A percentile compares a stretch with the other conserved stretches of the same genome.
phyloP scores from a whole-genome alignment of 2,888 invertebrate species.

The Campaea margaritaria region DNA sequence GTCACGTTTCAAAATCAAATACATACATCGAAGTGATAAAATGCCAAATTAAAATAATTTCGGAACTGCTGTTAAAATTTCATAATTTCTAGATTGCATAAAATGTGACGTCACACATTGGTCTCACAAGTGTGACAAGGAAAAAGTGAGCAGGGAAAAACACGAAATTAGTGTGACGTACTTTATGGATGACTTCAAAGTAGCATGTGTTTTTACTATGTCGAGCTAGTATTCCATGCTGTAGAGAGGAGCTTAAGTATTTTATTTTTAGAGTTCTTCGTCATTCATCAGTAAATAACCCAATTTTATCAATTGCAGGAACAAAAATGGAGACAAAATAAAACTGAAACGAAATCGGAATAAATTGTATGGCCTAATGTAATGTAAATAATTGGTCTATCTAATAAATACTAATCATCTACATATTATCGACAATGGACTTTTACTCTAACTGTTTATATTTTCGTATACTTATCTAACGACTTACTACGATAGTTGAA shows the following conservation, averaged over 20 bases:
- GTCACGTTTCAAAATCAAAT: no score
- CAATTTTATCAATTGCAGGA: conserved; percentile 70
- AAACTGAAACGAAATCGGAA: conserved; percentile 73
- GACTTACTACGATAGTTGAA: conserved; percentile 24
- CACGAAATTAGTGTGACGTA: no score
- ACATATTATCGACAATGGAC: conserved; percentile 36
- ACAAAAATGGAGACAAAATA: conserved; percentile 81
- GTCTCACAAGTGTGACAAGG: no score
- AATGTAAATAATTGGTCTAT: conserved; percentile 9
- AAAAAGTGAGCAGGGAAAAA: no score
- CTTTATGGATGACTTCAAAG: no score
- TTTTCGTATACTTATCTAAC: conserved; percentile 52
- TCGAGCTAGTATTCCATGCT: background rate
- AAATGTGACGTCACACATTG: no score
- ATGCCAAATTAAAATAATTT: no score
- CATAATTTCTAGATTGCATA: no score
- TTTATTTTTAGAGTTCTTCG: background rate
- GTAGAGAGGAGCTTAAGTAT: conserved; percentile 6
- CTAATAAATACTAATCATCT: conserved; percentile 34
- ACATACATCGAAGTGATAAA: no score
- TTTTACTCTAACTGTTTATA: conserved; percentile 55
- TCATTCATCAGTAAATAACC: conserved; percentile 11
- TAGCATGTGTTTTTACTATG: background rate
- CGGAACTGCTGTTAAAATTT: no score
- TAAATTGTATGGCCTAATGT: conserved; percentile 51